A percentile compares a stretch with the other conserved stretches of the same genome.
These are phyloP conservation scores for Trachelus stipa DNA, from an alignment of 2,888 invertebrate genomes.

Conservation along the genomic window DNA sequence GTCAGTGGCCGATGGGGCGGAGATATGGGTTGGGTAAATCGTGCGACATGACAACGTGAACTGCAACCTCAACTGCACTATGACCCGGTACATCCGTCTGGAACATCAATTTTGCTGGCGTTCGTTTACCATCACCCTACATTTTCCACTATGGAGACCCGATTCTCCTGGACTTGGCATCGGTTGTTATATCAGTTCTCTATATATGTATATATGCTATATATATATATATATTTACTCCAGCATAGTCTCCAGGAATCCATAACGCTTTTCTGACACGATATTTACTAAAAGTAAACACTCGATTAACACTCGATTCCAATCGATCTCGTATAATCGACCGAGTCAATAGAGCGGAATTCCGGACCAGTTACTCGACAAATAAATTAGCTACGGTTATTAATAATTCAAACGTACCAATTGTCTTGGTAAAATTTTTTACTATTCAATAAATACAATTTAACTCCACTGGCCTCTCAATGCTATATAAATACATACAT, in stretches of 20 bases:
- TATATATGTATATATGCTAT: not conserved
- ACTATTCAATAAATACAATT: not conserved
- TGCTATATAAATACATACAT: not conserved
- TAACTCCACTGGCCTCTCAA: not conserved
- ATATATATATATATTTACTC: not conserved
- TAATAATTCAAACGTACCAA: no score
- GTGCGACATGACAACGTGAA: conserved; percentile 19
- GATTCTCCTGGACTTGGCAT: not conserved
- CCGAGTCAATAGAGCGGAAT: not conserved
- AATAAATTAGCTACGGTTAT: no score
- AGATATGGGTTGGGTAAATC: conserved; percentile 15
- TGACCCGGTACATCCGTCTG: conserved; percentile 24
- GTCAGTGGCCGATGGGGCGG: conserved; percentile 13
- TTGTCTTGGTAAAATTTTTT: no score
- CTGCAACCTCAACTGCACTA: conserved; percentile 6
- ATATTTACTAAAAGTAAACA: not conserved
- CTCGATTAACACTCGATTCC: not conserved
- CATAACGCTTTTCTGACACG: not conserved
- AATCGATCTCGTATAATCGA: not conserved
- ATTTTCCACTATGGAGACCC: conserved; percentile 30
- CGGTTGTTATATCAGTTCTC: conserved; percentile 8
- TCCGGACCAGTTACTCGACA: not conserved
- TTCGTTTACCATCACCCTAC: conserved; percentile 36
- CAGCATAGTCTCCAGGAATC: not conserved
- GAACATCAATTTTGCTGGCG: conserved; percentile 43